These are phyloP conservation scores for Caenorhabditis afra DNA, from an alignment of 2,888 invertebrate species.

Conservation along the genomic window DNA sequence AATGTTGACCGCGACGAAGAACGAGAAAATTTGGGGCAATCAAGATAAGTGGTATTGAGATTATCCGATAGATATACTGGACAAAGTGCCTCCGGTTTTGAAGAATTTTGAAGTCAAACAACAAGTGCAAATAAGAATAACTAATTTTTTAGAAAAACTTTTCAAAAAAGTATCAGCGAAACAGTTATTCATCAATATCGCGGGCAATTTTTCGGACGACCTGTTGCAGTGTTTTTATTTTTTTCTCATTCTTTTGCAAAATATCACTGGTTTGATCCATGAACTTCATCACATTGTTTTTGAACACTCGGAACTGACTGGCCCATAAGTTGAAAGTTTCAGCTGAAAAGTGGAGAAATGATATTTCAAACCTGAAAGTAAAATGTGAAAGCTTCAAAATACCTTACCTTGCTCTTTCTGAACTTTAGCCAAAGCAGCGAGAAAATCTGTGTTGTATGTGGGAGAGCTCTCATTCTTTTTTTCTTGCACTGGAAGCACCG, in stretches of 20 bases:
- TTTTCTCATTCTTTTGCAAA: slow-evolving; percentile 42
- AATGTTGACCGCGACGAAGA: neutral
- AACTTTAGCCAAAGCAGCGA: slow-evolving; percentile 31
- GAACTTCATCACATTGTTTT: slow-evolving; percentile 46
- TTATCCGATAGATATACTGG: slow-evolving; percentile 21
- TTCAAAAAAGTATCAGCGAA: neutral
- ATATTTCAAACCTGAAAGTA: no score
- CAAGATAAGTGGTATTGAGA: slow-evolving; percentile 35
- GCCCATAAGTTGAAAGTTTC: slow-evolving; percentile 47
- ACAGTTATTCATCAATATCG: slow-evolving; percentile 22
- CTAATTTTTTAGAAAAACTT: neutral
- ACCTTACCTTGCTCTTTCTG: slow-evolving; percentile 55
- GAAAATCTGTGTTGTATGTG: neutral
- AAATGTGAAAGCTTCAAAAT: no score
- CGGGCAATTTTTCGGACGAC: slow-evolving; percentile 36
- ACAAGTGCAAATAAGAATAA: slow-evolving; percentile 4
- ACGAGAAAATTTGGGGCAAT: slow-evolving; percentile 22
- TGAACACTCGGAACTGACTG: slow-evolving; percentile 48
- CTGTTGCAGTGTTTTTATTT: slow-evolving; percentile 43
- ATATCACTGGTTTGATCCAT: slow-evolving; percentile 40
- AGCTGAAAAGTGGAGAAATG: no score
- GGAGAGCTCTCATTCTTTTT: no score
- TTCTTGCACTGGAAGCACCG: no score
- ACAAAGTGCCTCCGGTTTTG: slow-evolving; percentile 12
- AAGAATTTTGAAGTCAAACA: neutral